Evolutionary conservation across 2,113 vertebrate genomes (phyloP).

Genomic region (Sterna hirundo): DNA sequence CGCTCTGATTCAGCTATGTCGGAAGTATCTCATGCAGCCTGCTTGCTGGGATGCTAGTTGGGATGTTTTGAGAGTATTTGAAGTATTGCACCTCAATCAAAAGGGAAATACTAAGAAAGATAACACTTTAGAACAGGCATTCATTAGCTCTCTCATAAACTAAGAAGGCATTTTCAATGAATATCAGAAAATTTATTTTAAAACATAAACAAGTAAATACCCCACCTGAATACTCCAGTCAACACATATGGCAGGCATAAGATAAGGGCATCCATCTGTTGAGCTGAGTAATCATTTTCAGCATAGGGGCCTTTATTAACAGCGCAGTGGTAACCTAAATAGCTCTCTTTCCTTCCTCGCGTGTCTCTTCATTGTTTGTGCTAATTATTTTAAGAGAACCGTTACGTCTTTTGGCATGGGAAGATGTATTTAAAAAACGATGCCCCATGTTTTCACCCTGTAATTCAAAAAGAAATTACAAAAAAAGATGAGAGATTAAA

Average conservation of each 20-base stretch:
- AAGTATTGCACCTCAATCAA: background rate
- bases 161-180: background rate
- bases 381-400: background rate
- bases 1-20: background rate
- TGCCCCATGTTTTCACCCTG: accelerated
- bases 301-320: background rate
- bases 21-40: background rate
- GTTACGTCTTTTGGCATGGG: background rate
- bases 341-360: background rate
- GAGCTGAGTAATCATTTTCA: background rate
- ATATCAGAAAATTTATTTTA: background rate
- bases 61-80: background rate
- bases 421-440: background rate
- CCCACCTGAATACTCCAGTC: background rate
- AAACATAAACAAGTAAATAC: background rate
- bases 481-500: background rate
- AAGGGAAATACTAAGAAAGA: background rate
- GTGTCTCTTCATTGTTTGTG: background rate
- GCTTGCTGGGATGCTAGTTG: background rate
- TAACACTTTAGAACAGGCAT: background rate
- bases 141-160: background rate
- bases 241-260: background rate
- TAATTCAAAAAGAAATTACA: background rate
- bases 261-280: background rate
- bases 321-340: background rate